Conservation (phyloP, 2,888 invertebrate species). For the Metellina segmentata region DNA sequence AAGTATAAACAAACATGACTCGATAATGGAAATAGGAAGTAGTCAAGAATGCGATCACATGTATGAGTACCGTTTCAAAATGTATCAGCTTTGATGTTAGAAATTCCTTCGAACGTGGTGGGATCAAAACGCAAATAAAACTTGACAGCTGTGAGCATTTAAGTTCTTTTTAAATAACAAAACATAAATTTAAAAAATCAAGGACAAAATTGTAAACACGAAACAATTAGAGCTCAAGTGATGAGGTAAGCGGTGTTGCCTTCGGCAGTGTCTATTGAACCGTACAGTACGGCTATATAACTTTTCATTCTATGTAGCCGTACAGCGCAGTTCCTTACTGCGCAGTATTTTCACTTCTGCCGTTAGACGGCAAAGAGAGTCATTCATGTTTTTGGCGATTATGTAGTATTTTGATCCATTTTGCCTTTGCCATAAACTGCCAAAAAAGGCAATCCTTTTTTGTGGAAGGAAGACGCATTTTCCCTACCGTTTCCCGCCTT, state of each 20-base stretch:
- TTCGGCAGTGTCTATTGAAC: no score
- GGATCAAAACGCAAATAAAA: background rate
- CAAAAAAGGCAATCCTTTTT: no score
- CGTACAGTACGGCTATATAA: no score
- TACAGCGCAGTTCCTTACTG: no score
- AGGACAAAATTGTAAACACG: conserved; percentile 59
- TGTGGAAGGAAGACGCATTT: no score
- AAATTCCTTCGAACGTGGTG: background rate
- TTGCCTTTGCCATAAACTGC: no score
- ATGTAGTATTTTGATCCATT: no score
- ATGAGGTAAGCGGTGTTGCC: conserved; percentile 45
- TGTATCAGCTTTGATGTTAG: background rate
- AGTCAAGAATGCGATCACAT: background rate
- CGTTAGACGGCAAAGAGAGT: no score
- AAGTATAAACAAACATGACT: background rate
- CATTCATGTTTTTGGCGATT: no score
- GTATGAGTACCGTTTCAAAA: background rate
- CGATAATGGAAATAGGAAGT: background rate
- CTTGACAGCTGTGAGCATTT: background rate
- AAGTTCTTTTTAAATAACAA: conserved; percentile 7
- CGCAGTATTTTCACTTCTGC: no score
- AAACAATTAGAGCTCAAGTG: conserved; percentile 57
- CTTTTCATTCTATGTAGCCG: no score
- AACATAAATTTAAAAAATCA: conserved; percentile 43
- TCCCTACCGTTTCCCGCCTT: no score